Conservation (phyloP, 2,888 invertebrate species). For the Synergus gifuensis region DNA sequence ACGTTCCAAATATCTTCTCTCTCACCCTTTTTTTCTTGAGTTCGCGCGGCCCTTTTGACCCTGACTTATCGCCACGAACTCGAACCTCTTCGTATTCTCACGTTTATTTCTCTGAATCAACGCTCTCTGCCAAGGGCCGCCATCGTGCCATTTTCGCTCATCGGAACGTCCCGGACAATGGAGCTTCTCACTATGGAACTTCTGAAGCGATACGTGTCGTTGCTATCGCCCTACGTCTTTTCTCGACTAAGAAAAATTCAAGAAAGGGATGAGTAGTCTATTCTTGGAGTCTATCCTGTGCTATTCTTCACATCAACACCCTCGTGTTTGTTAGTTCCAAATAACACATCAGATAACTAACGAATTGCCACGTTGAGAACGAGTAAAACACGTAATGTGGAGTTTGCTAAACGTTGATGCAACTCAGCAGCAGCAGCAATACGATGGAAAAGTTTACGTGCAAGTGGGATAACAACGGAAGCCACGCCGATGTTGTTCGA, state of each 20-base stretch:
- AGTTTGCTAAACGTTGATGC: conserved; percentile 47
- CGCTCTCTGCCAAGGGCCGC: neutral
- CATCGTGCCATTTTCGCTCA: conserved; percentile 11
- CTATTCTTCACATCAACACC: neutral
- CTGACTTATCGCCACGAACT: conserved; percentile 55
- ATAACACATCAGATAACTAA: neutral
- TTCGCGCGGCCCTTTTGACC: conserved; percentile 59
- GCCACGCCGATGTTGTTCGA: conserved; percentile 53
- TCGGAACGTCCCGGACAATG: neutral
- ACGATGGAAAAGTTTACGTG: conserved; percentile 55
- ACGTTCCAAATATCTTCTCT: conserved; percentile 67
- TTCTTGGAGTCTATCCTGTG: neutral
- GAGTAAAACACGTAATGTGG: neutral
- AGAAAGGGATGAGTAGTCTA: neutral
- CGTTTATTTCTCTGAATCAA: conserved; percentile 64
- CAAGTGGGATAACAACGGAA: conserved; percentile 56
- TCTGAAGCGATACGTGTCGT: neutral
- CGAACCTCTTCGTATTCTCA: conserved; percentile 65
- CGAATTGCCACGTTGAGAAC: neutral
- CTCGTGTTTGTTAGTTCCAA: neutral
- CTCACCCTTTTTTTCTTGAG: conserved; percentile 43
- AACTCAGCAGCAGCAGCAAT: conserved; percentile 53
- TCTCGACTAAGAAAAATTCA: neutral
- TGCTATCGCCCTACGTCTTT: neutral
- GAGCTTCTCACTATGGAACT: neutral